phyloP scores from a whole-genome alignment of 2,888 invertebrate species.

The Sarcophaga rosellei region DNA sequence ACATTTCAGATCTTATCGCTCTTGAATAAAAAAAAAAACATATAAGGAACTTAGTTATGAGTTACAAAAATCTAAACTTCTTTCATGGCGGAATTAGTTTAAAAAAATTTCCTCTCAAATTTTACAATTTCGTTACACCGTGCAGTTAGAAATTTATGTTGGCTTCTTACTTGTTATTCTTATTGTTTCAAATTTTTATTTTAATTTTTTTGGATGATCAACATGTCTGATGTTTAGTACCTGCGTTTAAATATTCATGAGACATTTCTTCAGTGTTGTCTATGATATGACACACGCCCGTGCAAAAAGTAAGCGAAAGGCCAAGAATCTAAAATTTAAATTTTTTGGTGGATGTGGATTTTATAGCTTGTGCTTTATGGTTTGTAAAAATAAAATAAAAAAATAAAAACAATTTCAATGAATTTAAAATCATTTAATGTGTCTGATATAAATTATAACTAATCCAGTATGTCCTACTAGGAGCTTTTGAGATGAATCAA shows the following conservation, averaged over 20 bases:
- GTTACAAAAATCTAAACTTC: no score
- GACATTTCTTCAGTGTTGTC: conserved; percentile 50
- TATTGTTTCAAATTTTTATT: no score
- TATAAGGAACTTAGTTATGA: no score
- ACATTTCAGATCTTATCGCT: no score
- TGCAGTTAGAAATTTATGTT: no score
- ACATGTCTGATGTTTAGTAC: conserved; percentile 57
- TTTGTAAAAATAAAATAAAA: conserved; percentile 48
- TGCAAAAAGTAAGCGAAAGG: conserved; percentile 25
- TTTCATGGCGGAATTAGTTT: no score
- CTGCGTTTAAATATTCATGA: conserved; percentile 66
- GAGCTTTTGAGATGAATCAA: no score
- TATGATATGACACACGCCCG: background rate
- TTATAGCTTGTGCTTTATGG: conserved; percentile 62
- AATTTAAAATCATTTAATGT: conserved; percentile 56
- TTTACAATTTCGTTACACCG: no score
- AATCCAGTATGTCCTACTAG: no score
- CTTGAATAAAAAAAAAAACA: no score
- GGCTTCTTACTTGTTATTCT: no score
- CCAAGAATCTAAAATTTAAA: conserved; percentile 9
- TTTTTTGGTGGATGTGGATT: conserved; percentile 54
- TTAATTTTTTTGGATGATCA: background rate
- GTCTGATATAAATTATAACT: background rate
- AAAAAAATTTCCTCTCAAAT: no score
- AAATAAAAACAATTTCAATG: conserved; percentile 24